Evolutionary conservation across 2,113 vertebrate species (phyloP).

Genomic region (Sphyrna mokarran): DNA sequence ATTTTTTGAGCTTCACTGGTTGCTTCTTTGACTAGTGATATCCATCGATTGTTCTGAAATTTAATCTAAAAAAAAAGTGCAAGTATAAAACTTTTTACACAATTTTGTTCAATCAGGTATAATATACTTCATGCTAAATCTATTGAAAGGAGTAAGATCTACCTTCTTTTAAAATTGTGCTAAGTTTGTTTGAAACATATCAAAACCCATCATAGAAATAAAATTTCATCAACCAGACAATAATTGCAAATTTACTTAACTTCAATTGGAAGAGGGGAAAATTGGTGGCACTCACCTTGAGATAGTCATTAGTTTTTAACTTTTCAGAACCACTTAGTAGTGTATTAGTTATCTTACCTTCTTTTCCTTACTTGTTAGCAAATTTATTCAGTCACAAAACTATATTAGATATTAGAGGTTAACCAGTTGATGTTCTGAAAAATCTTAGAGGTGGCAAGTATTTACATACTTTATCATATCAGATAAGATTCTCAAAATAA

Average conservation of each 20-base stretch:
- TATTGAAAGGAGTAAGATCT: background rate
- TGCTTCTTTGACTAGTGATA: constrained; percentile 78
- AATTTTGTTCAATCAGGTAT: background rate
- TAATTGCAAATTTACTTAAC: background rate
- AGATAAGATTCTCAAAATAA: background rate
- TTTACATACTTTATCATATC: background rate
- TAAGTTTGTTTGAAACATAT: background rate
- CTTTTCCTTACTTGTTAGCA: no score
- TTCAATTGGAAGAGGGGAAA: background rate
- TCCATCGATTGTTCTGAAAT: constrained; percentile 69
- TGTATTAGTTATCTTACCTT: background rate
- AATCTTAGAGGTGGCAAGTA: background rate
- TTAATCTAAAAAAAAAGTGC: constrained; percentile 57
- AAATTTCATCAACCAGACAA: background rate
- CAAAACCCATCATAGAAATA: background rate
- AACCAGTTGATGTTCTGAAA: background rate
- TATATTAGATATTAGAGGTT: background rate
- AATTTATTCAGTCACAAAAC: background rate
- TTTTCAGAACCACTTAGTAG: background rate
- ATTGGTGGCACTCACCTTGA: background rate
- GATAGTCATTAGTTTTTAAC: background rate
- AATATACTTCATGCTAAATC: background rate
- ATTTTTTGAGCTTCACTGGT: constrained; percentile 80
- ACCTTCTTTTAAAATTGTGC: background rate
- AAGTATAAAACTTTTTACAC: background rate